Base-by-base conservation (phyloP, 2,888 invertebrate genomes). In the Tenthredo livida region DNA sequence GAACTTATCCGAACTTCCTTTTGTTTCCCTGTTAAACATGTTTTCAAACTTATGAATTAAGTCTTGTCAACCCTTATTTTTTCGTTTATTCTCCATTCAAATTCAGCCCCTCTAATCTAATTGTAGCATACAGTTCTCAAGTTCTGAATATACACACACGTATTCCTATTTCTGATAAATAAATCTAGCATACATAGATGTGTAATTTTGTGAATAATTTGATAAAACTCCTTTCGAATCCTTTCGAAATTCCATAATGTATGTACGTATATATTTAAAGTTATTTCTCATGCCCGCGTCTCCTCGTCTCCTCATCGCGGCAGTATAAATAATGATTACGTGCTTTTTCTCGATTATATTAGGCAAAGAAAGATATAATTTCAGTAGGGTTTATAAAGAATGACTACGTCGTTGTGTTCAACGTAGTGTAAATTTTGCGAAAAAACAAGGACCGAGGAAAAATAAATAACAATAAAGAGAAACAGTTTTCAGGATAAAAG, bases 401-500 rank as follows among this genome's bases (percentile, higher is more conserved):
- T 15, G 43, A 43, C 21, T 21, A 43, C 15, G 25, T 73, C 73
- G 67, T 67, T 67, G 29, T 73, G 73, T 29, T 21, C 43, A 73
- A 73, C 40, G 73, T 73, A 73, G 43, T 43, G 40, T 73, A 21
- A 73, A 73, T 73, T 43, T 9, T 21, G 43, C 40, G 43, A 21
- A 73, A 73, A 73, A 43, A 40, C n/a, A 73, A 4, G 73, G 15
- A n/a, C 9, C 15, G 25, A 21, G 73, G 21, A 43, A 73, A 21
- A 43, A 73, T 73, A 43, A 73, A 73, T 43, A 43, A 73, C 73
- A 40, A 73, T 73, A 43, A 73, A 73, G 43, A 43, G 43, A 43
- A 73, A 73, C 43, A 73, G 40, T 73, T 21, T 43, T 43, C 1
- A 21, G 40, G 10, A 37, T 17, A 73, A 43, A n/a, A 12, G n/a